Base-by-base conservation (phyloP, 2,797 vertebrate genomes). In the Danio aesculapii region DNA sequence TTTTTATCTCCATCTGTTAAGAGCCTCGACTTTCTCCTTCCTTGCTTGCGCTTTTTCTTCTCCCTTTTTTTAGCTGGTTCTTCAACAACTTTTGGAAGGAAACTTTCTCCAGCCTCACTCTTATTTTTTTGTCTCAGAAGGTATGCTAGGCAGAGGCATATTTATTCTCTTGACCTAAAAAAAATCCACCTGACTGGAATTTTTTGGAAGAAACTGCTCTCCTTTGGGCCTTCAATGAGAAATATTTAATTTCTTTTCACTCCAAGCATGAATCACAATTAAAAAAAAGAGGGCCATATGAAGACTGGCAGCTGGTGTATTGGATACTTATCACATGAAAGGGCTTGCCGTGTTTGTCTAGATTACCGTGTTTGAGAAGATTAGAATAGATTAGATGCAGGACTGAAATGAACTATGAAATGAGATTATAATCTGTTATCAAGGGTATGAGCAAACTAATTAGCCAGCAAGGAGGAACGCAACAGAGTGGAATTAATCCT, bases 141-240 rank as follows among this genome's bases (percentile, higher is more conserved):
- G 85, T 88, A 90, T 89, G 88, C 84, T 84, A 86, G 83, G 82
- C 47, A 44, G 86, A 87, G 85, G 81, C 88, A 86, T 91, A 89
- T 93, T 91, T 92, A 89, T 91, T 89, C 89, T 90, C 88, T 88
- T 92, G 91, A 93, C 92, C 92, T 89, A 93, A 89, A 92, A 93
- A 88, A 71, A 78, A 69, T 79, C 81, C 83, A 87, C 75, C 79
- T 81, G 49, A 75, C 80, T 55, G 80, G 55, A 79, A 83, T 30
- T 84, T n/a, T 88, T 83, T 0, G 68, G 75, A 68, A 87, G 64
- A 81, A 88, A 87, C 88, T 76, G 84, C 63, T 59, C 74, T 81
- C 80, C 84, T 82, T 79, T 68, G 79, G 79, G 84, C 88, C 87
- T 86, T 79, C 82, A 83, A 89, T 41, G 81, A 88, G 83, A 81